A percentile compares a stretch with the other conserved stretches of the same genome.
Conservation (phyloP, 2,888 invertebrate genomes). For the Rhagonycha fulva region DNA sequence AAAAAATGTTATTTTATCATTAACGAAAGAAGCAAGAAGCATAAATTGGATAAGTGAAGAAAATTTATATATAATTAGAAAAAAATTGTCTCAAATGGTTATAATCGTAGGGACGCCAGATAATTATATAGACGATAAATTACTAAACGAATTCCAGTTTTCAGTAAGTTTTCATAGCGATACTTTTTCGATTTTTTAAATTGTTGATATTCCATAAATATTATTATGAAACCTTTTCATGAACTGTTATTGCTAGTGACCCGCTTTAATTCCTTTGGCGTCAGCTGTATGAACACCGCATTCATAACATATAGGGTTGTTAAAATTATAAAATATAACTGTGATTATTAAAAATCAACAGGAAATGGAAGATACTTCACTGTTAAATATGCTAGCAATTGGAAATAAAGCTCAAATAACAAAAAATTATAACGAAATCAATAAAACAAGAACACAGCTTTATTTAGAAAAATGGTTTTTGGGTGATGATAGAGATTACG, state of each 20-base stretch:
- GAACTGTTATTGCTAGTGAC: neutral
- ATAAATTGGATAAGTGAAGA: neutral
- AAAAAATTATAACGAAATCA: neutral
- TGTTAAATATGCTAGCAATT: neutral
- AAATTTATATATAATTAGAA: neutral
- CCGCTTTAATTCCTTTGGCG: neutral
- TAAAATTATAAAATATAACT: neutral
- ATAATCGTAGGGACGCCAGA: slow-evolving; percentile 40
- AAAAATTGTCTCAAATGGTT: slow-evolving; percentile 27
- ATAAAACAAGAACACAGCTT: neutral
- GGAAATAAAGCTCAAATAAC: neutral
- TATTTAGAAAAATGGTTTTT: neutral
- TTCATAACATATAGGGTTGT: neutral
- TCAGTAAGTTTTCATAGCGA: neutral
- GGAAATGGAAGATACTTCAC: neutral
- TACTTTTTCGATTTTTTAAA: neutral
- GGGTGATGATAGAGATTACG: neutral
- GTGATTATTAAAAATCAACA: neutral
- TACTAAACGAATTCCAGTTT: neutral
- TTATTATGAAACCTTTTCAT: too few relatives aligned
- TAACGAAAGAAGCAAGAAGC: neutral
- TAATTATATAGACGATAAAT: slow-evolving; percentile 34
- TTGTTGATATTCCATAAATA: neutral
- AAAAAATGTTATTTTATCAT: neutral
- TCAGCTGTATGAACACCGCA: neutral